Percentiles rank a stretch among this genome's conserved stretches.
These are phyloP conservation scores for Macrotis lagotis DNA, from an alignment of 2,113 vertebrate species.

Conservation along the genomic window DNA sequence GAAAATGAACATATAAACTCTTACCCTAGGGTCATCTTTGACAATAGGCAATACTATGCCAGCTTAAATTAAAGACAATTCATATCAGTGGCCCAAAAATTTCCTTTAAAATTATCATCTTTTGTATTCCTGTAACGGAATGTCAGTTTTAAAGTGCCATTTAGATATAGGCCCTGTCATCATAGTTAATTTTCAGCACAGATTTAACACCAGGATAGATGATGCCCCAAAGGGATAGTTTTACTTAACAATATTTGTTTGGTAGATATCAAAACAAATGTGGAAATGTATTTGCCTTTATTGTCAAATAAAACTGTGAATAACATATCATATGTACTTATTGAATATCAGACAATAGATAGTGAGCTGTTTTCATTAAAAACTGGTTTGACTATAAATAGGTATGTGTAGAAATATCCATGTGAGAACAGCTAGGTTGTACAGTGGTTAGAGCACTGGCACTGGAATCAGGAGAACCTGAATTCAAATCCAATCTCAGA, in stretches of 20 bases:
- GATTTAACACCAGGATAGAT: slow-evolving; percentile 84
- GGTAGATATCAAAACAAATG: slow-evolving; percentile 82
- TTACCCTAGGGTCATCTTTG: slow-evolving; percentile 89
- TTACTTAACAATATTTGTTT: slow-evolving; percentile 86
- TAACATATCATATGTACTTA: slow-evolving; percentile 64
- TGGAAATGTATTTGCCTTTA: slow-evolving; percentile 78
- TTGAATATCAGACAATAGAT: neutral
- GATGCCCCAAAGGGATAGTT: slow-evolving; percentile 78
- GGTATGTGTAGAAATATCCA: too few species aligned
- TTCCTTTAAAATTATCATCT: slow-evolving; percentile 94
- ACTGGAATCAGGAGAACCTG: too few species aligned
- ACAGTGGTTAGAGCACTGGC: too few species aligned
- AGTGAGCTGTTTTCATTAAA: neutral
- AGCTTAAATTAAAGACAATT: slow-evolving; percentile 91
- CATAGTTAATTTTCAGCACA: slow-evolving; percentile 87
- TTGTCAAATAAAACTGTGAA: slow-evolving; percentile 77
- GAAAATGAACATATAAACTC: slow-evolving; percentile 90
- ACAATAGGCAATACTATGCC: slow-evolving; percentile 89
- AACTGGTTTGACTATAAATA: neutral
- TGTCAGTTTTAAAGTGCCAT: slow-evolving; percentile 91
- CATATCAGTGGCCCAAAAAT: slow-evolving; percentile 92
- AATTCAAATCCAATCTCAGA: too few species aligned
- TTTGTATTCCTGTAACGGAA: slow-evolving; percentile 85
- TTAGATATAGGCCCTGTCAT: slow-evolving; percentile 90
- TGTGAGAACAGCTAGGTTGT: too few species aligned